Evolutionary conservation across 2,113 vertebrate species (phyloP).

Genomic region (Dinomys branickii): DNA sequence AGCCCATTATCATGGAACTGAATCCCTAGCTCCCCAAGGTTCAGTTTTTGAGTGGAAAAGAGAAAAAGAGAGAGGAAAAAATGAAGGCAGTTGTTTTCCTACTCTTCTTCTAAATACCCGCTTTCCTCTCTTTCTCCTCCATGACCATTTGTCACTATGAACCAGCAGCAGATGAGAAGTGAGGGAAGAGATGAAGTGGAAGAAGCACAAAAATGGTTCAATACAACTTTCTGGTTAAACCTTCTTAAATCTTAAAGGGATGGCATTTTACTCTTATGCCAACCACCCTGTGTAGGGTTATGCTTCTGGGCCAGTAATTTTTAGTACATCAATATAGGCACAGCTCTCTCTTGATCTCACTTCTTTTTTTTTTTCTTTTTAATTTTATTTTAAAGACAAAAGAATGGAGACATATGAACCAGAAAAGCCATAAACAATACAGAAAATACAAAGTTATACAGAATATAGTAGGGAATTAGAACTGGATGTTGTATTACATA

Average conservation of each 20-base stretch:
- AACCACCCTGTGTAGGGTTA: not conserved
- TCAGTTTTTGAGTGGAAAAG: not conserved
- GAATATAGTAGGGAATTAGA: too few species aligned
- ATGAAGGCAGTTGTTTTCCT: not conserved
- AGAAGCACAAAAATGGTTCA: not conserved
- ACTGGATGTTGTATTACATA: too few species aligned
- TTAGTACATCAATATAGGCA: not conserved
- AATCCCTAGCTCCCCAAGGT: not conserved
- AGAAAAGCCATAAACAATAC: too few species aligned
- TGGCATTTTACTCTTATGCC: not conserved
- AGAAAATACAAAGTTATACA: too few species aligned
- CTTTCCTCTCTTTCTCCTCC: not conserved
- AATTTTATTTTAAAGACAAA: too few species aligned
- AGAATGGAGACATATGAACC: too few species aligned
- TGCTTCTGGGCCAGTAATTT: not conserved
- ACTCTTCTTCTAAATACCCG: not conserved
- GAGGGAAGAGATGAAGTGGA: not conserved
- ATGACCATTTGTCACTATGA: not conserved
- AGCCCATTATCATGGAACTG: not conserved
- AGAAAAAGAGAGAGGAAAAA: not conserved
- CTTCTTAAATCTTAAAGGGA: not conserved
- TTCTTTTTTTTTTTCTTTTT: too few species aligned
- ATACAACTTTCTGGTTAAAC: not conserved
- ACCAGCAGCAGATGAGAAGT: not conserved
- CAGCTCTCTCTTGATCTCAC: not conserved